phyloP scores from a whole-genome alignment of 2,888 invertebrate species.

The Norana najaformis region DNA sequence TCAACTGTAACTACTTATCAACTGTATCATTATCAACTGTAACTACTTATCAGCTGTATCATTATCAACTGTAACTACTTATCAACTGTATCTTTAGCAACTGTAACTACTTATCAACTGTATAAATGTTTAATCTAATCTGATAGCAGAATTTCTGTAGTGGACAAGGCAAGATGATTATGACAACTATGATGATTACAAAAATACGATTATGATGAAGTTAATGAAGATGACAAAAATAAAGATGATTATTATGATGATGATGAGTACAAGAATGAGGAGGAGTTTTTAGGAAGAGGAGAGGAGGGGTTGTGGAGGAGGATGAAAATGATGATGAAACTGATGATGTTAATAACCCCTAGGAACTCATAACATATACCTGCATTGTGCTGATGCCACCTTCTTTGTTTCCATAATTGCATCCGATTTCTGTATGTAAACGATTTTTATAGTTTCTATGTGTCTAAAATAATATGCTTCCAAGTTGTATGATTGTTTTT shows the following conservation, averaged over 20 bases:
- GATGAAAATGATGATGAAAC: not conserved
- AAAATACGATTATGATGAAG: not conserved
- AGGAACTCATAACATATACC: not conserved
- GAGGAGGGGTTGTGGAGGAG: not conserved
- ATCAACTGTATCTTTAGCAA: not conserved
- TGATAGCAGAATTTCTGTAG: no score
- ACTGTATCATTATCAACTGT: slow-evolving; percentile 70
- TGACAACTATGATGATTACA: not conserved
- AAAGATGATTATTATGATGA: not conserved
- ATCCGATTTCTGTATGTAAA: not conserved
- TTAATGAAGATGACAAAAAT: not conserved
- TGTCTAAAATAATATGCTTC: not conserved
- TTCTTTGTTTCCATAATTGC: not conserved
- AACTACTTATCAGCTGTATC: slow-evolving; percentile 58
- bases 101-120: no score
- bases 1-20: slow-evolving; percentile 71
- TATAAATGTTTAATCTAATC: no score
- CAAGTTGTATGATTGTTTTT: slow-evolving; percentile 24
- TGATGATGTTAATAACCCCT: not conserved
- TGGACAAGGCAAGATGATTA: not conserved
- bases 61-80: not conserved
- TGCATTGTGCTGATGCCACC: not conserved
- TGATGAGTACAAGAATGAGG: not conserved
- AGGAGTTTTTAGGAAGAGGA: not conserved
- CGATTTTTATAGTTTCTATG: not conserved